Base-by-base conservation (phyloP, 2,888 invertebrate genomes). In the Drosophila nigritarsus region DNA sequence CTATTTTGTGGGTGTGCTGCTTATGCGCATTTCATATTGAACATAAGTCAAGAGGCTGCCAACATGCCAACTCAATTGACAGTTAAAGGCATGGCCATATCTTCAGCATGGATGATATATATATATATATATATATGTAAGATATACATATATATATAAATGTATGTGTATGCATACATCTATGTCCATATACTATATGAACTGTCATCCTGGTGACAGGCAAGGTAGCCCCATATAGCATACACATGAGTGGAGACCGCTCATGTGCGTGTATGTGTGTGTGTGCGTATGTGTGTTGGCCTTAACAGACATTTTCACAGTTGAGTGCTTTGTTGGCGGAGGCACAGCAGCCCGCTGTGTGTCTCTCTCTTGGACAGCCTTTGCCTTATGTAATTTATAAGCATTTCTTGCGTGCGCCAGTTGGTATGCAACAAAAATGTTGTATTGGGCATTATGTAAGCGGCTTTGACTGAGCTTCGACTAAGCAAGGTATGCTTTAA, bases 251-350 rank as follows among this genome's bases (percentile, higher is more conserved):
- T 80, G 76, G 67, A 78, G 51, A 61, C 64, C 61, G 58, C 48
- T 51, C 58, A n/a, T 51, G 61, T 72, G 50, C 29, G 51, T 62
- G 51, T 53, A 49, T 65, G 58, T 69, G 71, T 76, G 71, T 75
- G 64, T 73, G 64, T 75, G 71, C 78, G 71, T 71, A 69, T 67
- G 81, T 73, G 62, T 85, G 78, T 80, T 80, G 73, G 83, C 86
- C 89, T 86, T 83, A 90, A 88, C 87, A 87, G 90, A 88, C 90
- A 87, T 87, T 87, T 87, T 87, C 90, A 87, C 90, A 87, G 87
- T 88, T 78, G 90, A 87, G 83, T 89, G 90, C 85, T 83, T 83
- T 87, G 81, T 85, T 88, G 64, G 62, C 59, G 75, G 27, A 65
- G 78, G 65, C 64, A 60, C 78, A 61, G 71, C 86, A 60, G 51